Evolutionary conservation across 2,888 invertebrate genomes (phyloP).

Genomic region (Galeopsomyia nigrocyanea): DNA sequence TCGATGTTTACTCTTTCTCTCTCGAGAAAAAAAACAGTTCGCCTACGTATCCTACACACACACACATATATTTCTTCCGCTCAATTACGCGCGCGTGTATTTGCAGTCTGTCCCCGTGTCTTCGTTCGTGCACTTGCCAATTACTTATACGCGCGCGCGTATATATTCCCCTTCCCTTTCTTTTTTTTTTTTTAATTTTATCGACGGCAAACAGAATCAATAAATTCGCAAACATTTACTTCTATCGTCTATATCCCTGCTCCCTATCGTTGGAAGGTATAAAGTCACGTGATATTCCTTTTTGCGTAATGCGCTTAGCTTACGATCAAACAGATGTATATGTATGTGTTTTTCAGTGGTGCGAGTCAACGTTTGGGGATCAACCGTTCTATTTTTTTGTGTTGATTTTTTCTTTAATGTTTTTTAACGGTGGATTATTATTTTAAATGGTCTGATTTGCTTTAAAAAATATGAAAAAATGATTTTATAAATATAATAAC

Average conservation of each 20-base stretch:
- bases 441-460: no score
- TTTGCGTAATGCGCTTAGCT: slow-evolving; percentile 46
- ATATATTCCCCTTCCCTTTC: no score
- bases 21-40: no score
- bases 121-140: slow-evolving; percentile 34
- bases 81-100: slow-evolving; percentile 38
- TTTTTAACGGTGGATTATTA: not conserved
- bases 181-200: not conserved
- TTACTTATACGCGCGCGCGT: slow-evolving; percentile 39
- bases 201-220: slow-evolving; percentile 41
- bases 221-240: slow-evolving; percentile 39
- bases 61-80: slow-evolving; percentile 7
- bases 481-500: no score
- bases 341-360: no score
- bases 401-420: no score
- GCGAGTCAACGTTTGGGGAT: no score
- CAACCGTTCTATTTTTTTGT: no score
- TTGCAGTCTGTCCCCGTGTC: slow-evolving; percentile 34
- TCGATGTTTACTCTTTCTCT: no score
- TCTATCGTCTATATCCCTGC: not conserved
- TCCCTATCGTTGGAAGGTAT: not conserved
- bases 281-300: not conserved
- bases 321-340: not conserved
- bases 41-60: no score
- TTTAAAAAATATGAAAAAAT: no score